phyloP scores from a whole-genome alignment of 2,797 vertebrate species.

The Sebastes melanostomus region DNA sequence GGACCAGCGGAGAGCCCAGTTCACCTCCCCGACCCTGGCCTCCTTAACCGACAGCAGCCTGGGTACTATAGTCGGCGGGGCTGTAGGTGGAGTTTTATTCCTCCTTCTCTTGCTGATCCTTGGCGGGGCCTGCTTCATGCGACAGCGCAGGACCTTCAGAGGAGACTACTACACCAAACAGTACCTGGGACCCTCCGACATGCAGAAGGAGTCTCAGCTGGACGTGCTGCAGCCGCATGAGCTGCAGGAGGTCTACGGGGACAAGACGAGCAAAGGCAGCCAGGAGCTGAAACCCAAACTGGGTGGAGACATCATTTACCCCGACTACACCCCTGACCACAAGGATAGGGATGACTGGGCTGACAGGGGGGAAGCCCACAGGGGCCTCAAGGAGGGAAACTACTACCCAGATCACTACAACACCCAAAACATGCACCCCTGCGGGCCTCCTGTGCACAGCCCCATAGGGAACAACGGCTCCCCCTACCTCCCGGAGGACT shows the following conservation, averaged over 20 bases:
- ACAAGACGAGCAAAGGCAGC: constrained; percentile 80
- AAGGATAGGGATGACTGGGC: constrained; percentile 92
- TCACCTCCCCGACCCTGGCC: constrained; percentile 89
- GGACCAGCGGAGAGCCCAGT: constrained; percentile 80
- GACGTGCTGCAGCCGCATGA: constrained; percentile 96
- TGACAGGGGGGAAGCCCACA: constrained; percentile 84
- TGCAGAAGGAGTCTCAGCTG: constrained; percentile 97
- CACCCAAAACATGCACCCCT: constrained; percentile 80
- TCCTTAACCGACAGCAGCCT: constrained; percentile 86
- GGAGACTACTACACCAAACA: constrained; percentile 99
- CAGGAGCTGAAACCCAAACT: constrained; percentile 84
- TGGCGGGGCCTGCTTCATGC: constrained; percentile 87
- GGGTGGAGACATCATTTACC: constrained; percentile 87
- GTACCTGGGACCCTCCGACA: constrained; percentile 95
- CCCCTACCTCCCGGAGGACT: constrained; percentile 90
- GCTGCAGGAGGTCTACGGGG: constrained; percentile 89
- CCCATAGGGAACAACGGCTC: constrained; percentile 83
- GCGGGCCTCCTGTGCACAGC: constrained; percentile 78
- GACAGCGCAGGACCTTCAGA: constrained; percentile 93
- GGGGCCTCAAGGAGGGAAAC: constrained; percentile 81
- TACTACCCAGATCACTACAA: constrained; percentile 82
- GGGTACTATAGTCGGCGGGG: constrained; percentile 90
- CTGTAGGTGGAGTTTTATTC: constrained; percentile 91
- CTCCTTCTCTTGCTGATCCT: constrained; percentile 89
- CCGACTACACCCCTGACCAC: constrained; percentile 90